Base-by-base conservation (phyloP, 2,797 vertebrate genomes). In the Gephyroberyx darwinii region DNA sequence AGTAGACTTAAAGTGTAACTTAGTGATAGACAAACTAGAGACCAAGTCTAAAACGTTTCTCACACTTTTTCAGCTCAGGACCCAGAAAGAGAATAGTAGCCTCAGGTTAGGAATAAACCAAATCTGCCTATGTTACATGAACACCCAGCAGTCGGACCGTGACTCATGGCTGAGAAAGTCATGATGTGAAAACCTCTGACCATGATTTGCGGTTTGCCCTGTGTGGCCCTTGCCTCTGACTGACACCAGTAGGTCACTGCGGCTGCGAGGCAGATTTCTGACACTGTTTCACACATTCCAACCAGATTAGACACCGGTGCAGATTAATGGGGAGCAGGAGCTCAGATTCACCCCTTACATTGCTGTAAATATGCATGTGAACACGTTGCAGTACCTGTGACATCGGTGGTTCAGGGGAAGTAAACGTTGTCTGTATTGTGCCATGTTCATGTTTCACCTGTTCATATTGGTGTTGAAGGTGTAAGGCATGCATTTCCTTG, bases 241-340 rank as follows among this genome's bases (percentile, higher is more conserved):
- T 53, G 65, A 74, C 76, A 84, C 65, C 50, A 43, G 51, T 51
- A 45, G 65, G 47, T 79, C 68, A 65, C 52, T 52, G 56, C 58
- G 20, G 53, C 65, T 74, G 53, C 19, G 22, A 71, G 71, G 74
- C 64, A 73, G 71, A 39, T 76, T 81, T 77, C 62, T 77, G 69
- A 80, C 74, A 83, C 78, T 73, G 63, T 65, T 58, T 67, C 69
- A 78, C 82, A 89, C 79, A 88, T 87, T 90, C 87, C 86, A 79
- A 10, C 30, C 61, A 83, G 82, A 89, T 88, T 87, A 88, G 77
- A 22, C 56, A 64, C 54, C 57, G 57, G 71, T 55, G 33, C 64
- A 76, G 71, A 84, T 84, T 72, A 80, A 70, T 71, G 72, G 47
- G n/a, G 55, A n/a, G 43, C n/a, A 5, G 22, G 30, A 63, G 80